Evolutionary conservation across 2,888 invertebrate genomes (phyloP).

Genomic region (Ferdinandea cuprea): DNA sequence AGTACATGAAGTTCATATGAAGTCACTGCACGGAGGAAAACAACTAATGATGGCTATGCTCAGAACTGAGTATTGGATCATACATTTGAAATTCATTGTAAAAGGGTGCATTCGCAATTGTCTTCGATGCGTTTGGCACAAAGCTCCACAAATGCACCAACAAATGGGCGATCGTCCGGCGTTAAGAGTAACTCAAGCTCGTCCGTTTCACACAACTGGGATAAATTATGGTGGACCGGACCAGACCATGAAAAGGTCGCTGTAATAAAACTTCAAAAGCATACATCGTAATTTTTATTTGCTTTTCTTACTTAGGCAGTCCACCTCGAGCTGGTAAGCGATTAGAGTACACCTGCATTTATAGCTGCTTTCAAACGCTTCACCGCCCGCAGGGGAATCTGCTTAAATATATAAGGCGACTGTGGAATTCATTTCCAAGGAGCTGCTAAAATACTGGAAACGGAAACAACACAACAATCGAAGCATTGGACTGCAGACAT

Average conservation of each 20-base stretch:
- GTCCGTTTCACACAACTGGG: background rate
- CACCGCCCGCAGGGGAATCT: conserved; percentile 9
- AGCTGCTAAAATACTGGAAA: background rate
- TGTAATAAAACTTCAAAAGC: background rate
- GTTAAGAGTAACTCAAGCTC: background rate
- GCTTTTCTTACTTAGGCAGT: conserved; percentile 34
- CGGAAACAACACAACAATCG: background rate
- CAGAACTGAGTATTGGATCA: background rate
- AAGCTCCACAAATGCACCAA: background rate
- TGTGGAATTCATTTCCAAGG: conserved; percentile 41
- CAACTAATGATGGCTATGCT: conserved; percentile 14
- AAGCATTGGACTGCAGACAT: background rate
- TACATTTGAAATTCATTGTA: conserved; percentile 1
- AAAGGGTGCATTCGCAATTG: background rate
- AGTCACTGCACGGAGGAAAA: too few relatives aligned
- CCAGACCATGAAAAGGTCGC: background rate
- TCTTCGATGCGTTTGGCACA: background rate
- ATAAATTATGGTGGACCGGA: background rate
- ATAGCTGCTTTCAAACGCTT: conserved; percentile 37
- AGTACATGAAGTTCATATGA: too few relatives aligned
- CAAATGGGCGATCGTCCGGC: background rate
- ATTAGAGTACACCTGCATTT: conserved; percentile 21
- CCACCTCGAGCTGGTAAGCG: conserved; percentile 38
- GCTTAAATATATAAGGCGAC: conserved; percentile 31
- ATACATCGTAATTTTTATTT: conserved; percentile 21